Evolutionary conservation across 2,797 vertebrate genomes (phyloP).

Genomic region (Spea hammondii): DNA sequence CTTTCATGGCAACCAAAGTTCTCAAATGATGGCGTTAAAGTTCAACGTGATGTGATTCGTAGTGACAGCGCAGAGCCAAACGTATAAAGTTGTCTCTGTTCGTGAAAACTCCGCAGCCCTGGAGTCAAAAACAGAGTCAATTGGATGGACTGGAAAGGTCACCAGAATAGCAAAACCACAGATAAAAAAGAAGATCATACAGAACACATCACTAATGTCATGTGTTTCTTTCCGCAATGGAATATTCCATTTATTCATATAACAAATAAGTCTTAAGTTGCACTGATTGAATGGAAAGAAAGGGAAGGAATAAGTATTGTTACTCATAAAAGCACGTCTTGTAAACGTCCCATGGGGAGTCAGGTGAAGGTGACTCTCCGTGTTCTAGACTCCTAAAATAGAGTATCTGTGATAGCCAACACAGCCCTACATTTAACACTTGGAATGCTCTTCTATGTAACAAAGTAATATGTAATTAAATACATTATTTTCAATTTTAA

Average conservation of each 20-base stretch:
- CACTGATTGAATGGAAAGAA: conserved; percentile 1
- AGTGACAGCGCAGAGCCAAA: conserved; percentile 48
- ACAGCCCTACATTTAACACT: too few relatives aligned
- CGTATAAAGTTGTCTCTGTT: conserved; percentile 45
- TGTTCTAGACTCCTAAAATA: too few relatives aligned
- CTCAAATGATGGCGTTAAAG: conserved; percentile 43
- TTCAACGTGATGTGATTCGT: conserved; percentile 44
- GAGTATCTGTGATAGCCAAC: too few relatives aligned
- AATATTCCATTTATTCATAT: conserved; percentile 10
- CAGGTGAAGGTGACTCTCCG: neutral
- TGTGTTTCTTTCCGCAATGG: conserved; percentile 19
- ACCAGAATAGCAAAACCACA: conserved; percentile 33
- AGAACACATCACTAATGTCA: conserved; percentile 24
- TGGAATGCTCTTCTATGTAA: too few relatives aligned
- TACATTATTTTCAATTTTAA: too few relatives aligned
- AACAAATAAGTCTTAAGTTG: neutral
- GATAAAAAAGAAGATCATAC: conserved; percentile 14
- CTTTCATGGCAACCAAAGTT: conserved; percentile 41
- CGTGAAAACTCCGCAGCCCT: conserved; percentile 42
- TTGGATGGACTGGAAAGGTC: conserved; percentile 46
- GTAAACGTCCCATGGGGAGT: too few relatives aligned
- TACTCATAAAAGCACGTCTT: too few relatives aligned
- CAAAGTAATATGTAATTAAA: neutral
- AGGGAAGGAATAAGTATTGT: too few relatives aligned
- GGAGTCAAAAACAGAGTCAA: conserved; percentile 42